Evolutionary conservation across 2,797 vertebrate genomes (phyloP).

Genomic region (Etheostoma perlongum): DNA sequence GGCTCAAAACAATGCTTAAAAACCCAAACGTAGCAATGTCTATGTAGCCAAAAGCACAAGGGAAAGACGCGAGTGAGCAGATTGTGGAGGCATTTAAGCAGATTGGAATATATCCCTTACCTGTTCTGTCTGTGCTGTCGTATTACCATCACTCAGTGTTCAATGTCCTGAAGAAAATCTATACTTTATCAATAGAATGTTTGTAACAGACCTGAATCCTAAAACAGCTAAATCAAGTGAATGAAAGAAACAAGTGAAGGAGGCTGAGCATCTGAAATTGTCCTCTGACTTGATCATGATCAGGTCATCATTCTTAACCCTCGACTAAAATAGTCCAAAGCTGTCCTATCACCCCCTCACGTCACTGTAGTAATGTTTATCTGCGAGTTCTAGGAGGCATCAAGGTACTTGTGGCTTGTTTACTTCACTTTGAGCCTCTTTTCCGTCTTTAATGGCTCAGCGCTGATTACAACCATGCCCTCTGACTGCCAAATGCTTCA

Average conservation of each 20-base stretch:
- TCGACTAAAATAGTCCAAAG: conserved; percentile 17
- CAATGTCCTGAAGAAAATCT: no score
- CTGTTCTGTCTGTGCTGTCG: no score
- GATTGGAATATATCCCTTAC: no score
- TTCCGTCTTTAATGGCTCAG: conserved; percentile 41
- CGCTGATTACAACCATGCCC: conserved; percentile 71
- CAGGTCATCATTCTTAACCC: conserved; percentile 27
- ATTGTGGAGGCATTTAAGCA: no score
- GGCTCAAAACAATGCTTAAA: no score
- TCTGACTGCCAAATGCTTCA: conserved; percentile 32
- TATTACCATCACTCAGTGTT: no score
- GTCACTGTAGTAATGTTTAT: conserved; percentile 55
- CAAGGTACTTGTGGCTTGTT: conserved; percentile 54
- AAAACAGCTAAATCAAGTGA: neutral
- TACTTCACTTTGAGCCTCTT: conserved; percentile 49
- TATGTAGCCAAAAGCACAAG: no score
- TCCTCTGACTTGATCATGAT: conserved; percentile 1
- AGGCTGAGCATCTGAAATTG: neutral
- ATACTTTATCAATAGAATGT: no score
- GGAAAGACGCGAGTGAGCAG: no score
- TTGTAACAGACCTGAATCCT: no score
- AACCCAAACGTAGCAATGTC: no score
- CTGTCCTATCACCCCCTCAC: conserved; percentile 15
- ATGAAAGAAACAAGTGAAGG: neutral
- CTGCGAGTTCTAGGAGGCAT: conserved; percentile 47